Percentiles rank a stretch among this genome's conserved stretches.
Evolutionary conservation across 2,113 vertebrate genomes (phyloP).

Genomic region (Channa argus): DNA sequence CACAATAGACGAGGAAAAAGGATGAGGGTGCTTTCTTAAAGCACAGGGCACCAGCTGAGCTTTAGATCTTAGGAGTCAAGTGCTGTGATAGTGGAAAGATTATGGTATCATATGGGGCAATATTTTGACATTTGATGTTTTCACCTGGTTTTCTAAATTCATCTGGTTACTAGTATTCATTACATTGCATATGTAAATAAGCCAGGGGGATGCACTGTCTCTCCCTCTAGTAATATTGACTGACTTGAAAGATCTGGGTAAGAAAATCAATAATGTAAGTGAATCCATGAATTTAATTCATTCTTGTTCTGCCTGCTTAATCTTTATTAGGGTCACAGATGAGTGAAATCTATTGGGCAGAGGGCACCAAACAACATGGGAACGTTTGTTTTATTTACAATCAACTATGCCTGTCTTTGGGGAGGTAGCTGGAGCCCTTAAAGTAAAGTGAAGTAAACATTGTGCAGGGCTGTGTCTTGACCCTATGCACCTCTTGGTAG

Average conservation of each 20-base stretch:
- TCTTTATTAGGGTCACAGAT: conserved; percentile 15
- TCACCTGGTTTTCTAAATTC: conserved; percentile 8
- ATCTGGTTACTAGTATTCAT: neutral
- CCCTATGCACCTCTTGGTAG: neutral
- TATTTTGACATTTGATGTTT: neutral
- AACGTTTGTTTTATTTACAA: conserved; percentile 19
- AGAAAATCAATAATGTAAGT: conserved; percentile 32
- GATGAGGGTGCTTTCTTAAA: conserved; percentile 33
- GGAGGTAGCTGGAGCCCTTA: conserved; percentile 1
- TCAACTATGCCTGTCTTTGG: conserved; percentile 6
- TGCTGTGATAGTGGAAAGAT: neutral
- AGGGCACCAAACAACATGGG: neutral
- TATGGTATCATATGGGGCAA: neutral
- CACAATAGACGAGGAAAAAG: conserved; percentile 47
- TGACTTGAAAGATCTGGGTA: conserved; percentile 9
- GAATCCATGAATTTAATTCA: neutral
- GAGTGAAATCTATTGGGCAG: neutral
- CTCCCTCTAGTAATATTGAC: conserved; percentile 6
- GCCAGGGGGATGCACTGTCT: neutral
- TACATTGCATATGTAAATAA: conserved; percentile 2
- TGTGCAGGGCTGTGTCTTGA: conserved; percentile 2
- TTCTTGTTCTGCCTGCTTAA: neutral
- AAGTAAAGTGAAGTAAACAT: conserved; percentile 23
- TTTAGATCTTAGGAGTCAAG: conserved; percentile 23
- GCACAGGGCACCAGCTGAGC: conserved; percentile 23